Evolutionary conservation across 1,140 invertebrate species (phyloP).

Genomic region (Monomorium pharaonis): DNA sequence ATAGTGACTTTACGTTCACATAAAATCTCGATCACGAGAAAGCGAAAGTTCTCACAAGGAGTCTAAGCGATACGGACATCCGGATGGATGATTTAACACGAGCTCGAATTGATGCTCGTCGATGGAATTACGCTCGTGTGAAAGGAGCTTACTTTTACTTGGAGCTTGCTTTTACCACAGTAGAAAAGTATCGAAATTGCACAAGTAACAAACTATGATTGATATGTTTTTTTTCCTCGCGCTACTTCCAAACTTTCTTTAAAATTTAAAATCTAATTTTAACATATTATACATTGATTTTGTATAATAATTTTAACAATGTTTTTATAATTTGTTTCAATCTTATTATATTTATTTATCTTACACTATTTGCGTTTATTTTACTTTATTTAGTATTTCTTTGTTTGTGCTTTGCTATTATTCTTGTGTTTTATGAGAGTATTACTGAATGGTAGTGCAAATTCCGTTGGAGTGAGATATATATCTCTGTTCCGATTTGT

Average conservation of each 20-base stretch:
- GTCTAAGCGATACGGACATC: conserved; percentile 13
- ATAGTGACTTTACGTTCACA: background rate
- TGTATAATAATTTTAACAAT: background rate
- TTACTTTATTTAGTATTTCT: background rate
- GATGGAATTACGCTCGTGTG: background rate
- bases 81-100: conserved; percentile 36
- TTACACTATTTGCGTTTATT: background rate
- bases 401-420: background rate
- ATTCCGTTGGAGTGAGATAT: background rate
- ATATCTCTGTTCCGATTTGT: background rate
- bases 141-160: conserved; percentile 10
- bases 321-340: background rate
- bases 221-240: background rate
- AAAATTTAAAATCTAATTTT: background rate
- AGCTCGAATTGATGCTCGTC: background rate
- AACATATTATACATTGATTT: background rate
- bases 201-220: background rate
- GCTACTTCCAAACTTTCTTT: background rate
- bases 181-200: background rate
- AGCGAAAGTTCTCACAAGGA: conserved; percentile 25
- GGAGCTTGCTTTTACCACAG: background rate
- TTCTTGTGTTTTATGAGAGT: background rate
- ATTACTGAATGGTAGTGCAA: background rate
- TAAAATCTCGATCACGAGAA: conserved; percentile 36
- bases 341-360: background rate